Base-by-base conservation (phyloP, 2,888 invertebrate genomes). In the Dugesia japonica region DNA sequence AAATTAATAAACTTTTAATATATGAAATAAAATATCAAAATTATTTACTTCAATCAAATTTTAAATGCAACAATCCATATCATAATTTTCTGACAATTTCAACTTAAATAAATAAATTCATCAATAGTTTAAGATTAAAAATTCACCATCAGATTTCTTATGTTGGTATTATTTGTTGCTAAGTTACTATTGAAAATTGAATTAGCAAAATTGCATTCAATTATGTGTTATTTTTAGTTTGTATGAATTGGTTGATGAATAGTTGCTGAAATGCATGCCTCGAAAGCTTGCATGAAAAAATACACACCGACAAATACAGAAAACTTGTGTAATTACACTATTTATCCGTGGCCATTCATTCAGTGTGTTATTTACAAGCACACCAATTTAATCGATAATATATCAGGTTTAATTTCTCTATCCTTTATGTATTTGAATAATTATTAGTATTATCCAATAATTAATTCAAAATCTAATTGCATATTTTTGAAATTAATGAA, bases 241-340 rank as follows among this genome's bases (percentile, higher is more conserved):
- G 1, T 56, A 56, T 56, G 4, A 56, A 56, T n/a, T 56, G 56
- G 56, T 56, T 23, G 56, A 56, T 56, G 56, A 56, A 56, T 56
- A 56, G 56, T 31, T 31, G 31, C 56, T 56, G 56, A 56, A 56
- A 56, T 56, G 56, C 56, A 56, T 23, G n/a, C 56, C 4, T 56
- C n/a, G 23, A 56, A 56, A 23, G n/a, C 56, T 56, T 13, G 56
- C n/a, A 56, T 56, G 56, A 56, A 23, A 56, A 56, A 56, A 56
- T 56, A 56, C 56, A 56, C 56, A 56, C 56, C 7, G n/a, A 4
- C 56, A 56, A 4, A 56, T n/a, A 7, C n/a, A 20, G n/a, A 56
- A 56, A 56, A 56, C 56, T 56, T 56, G 23, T 56, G 56, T 56
- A 56, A 56, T 56, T 56, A 56, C 56, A 56, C 56, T n/a, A 56